A percentile compares a stretch with the other conserved stretches of the same genome.
phyloP scores from a whole-genome alignment of 1,140 invertebrate species.

The Psix sp. region DNA sequence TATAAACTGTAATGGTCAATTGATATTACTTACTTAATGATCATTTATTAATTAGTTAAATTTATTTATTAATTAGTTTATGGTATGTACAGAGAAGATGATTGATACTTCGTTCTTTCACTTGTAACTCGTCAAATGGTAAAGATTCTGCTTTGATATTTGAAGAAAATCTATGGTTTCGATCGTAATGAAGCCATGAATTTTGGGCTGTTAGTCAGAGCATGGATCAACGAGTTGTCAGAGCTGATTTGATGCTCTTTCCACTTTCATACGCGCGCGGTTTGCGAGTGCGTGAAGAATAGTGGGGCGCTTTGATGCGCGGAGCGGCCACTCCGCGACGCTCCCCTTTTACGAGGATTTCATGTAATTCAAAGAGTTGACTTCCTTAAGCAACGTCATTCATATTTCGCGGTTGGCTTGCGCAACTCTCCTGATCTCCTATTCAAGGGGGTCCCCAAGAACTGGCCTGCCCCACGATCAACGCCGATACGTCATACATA shows the following conservation, averaged over 20 bases:
- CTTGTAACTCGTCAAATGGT: no score
- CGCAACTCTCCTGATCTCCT: conserved; percentile 59
- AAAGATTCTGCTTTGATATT: no score
- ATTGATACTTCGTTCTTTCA: no score
- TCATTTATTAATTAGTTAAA: no score
- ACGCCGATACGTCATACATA: conserved; percentile 55
- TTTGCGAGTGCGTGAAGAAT: conserved; percentile 67
- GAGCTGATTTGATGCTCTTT: conserved; percentile 39
- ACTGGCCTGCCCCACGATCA: conserved; percentile 75
- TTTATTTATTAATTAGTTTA: no score
- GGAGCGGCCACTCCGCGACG: conserved; percentile 77
- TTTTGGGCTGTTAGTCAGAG: not conserved
- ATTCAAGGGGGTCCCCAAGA: conserved; percentile 72
- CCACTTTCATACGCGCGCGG: conserved; percentile 60
- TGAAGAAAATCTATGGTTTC: no score
- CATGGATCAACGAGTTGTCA: conserved; percentile 18
- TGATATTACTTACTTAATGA: no score
- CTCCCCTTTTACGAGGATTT: conserved; percentile 75
- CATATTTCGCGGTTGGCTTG: conserved; percentile 28
- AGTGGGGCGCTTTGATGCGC: conserved; percentile 75
- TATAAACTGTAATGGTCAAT: no score
- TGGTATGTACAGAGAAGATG: no score
- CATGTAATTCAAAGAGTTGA: conserved; percentile 62
- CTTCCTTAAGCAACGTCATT: conserved; percentile 39
- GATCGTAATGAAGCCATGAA: no score